Base-by-base conservation (phyloP, 2,113 vertebrate species). In the Planiliza haematocheilus region DNA sequence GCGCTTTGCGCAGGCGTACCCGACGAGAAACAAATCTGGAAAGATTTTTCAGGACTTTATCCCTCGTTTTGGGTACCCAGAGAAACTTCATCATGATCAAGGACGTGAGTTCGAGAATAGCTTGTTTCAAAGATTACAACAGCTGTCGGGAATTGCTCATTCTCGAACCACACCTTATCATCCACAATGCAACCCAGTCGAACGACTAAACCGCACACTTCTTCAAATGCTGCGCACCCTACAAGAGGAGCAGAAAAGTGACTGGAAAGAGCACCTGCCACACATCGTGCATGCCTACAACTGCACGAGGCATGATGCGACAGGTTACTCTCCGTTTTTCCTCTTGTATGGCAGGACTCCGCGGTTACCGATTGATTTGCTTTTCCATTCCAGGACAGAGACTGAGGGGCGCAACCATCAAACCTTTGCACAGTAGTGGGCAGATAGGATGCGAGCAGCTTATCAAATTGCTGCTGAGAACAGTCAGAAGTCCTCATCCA, bases 281-380 rank as follows among this genome's bases (percentile, higher is more conserved):
- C 51, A 53, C 6, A 53, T 53, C 8, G 14, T 53, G 21, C 51
- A 53, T 0, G 30, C 45, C 4, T 48, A 17, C 45, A 48, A 48
- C 17, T 48, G 45, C 16, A 48, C 6, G 4, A 48, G 45, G 9
- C 45, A 48, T 8, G 45, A 48, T 7, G 7, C 16, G 7, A 48
- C 46, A 9, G n/a, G 46, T 9, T 48, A 17, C 46, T 10, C 46
- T 10, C 51, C 24, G 0, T 53, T 53, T 5, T 53, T 53, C 24
- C 20, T 52, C 4, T 52, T 52, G 50, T 52, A 52, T 11, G 49
- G 49, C 49, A 51, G 49, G 17, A 0, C 18, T 41, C 56, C 38
- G 13, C 38, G 0, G 10, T 13, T 59, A 0, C 17, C 56, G 42
- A 24, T 55, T 8, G 16, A 37, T 17, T n/a, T 55, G 14, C 34